Base-by-base conservation (phyloP, 2,888 invertebrate genomes). In the Clusia tigrina region DNA sequence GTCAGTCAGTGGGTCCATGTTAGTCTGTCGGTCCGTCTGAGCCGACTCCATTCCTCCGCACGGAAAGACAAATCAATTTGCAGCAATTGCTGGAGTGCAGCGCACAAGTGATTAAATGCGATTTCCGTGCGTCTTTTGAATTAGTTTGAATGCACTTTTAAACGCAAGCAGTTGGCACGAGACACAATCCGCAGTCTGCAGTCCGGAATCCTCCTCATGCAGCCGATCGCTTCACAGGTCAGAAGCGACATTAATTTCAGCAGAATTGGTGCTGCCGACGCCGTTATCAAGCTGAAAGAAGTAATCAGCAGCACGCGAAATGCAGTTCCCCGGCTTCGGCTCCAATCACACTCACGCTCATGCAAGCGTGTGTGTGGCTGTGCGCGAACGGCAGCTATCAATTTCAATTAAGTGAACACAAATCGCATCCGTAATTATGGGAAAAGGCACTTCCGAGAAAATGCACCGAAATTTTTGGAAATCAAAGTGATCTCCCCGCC, bases 381-480 rank as follows among this genome's bases (percentile, higher is more conserved):
- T 32, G 32, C 32, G 32, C 5, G 12, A 12, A 32, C 15, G 48
- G 5, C 55, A 55, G 54, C 71, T 69, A 74, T 73, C 74, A 70
- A 69, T 74, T 74, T 74, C 71, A 74, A 74, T 74, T 76, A 69
- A 66, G 66, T 48, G 32, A 26, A 54, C 54, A 60, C 54, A 54
- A 17, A 56, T 42, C 25, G 42, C 32, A 1, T 5, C 22, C 70
- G 71, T n/a, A 74, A 69, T 69, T 74, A 74, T 74, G 74, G 67
- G 74, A 76, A 74, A 76, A 74, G 69, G 55, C 55, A 66, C 64
- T 74, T 74, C 74, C 69, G 69, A 67, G 74, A 76, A 74, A 74
- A 71, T 65, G 54, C 65, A 65, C 67, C 65, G 67, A 70, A 76
- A 69, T 74, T 74, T 74, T 67, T 38, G 66, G 74, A 74, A 74